Percentiles rank a stretch among this genome's conserved stretches.
phyloP scores from a whole-genome alignment of 2,888 invertebrate genomes.

The Agrochola lota region DNA sequence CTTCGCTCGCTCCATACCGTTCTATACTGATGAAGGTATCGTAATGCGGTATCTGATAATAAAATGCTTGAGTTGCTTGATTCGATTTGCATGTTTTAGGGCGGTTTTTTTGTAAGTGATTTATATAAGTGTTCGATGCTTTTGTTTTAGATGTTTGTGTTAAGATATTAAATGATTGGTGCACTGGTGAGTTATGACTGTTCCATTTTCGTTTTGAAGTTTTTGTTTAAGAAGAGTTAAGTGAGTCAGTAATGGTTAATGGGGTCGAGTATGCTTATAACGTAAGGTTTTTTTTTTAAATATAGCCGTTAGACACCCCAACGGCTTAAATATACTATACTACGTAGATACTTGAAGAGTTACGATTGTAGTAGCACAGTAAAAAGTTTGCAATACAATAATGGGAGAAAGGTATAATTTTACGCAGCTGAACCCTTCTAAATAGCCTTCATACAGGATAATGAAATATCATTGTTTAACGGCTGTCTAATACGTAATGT shows the following conservation, averaged over 20 bases:
- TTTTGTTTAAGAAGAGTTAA: neutral
- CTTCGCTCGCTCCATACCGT: constrained; percentile 83
- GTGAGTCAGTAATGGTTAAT: neutral
- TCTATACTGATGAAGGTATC: constrained; percentile 87
- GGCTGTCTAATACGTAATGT: constrained; percentile 62
- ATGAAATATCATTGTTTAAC: constrained; percentile 63
- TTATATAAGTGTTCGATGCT: constrained; percentile 62
- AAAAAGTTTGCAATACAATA: constrained; percentile 46
- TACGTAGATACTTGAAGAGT: constrained; percentile 61
- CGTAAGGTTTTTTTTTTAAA: constrained; percentile 20
- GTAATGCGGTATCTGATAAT: constrained; percentile 86
- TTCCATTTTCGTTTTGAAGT: constrained; percentile 36
- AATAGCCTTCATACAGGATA: constrained; percentile 46
- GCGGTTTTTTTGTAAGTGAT: constrained; percentile 69
- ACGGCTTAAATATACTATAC: constrained; percentile 44
- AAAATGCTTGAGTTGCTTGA: constrained; percentile 84
- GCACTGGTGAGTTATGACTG: constrained; percentile 16
- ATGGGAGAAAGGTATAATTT: constrained; percentile 59
- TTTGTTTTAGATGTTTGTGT: constrained; percentile 55
- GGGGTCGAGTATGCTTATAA: constrained; percentile 16
- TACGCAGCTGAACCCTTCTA: constrained; percentile 58
- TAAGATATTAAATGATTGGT: constrained; percentile 47
- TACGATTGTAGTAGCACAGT: constrained; percentile 48
- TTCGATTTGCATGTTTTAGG: constrained; percentile 83
- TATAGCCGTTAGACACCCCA: constrained; percentile 29